Base-by-base conservation (phyloP, 2,797 vertebrate species). In the Tragopan temminckii region DNA sequence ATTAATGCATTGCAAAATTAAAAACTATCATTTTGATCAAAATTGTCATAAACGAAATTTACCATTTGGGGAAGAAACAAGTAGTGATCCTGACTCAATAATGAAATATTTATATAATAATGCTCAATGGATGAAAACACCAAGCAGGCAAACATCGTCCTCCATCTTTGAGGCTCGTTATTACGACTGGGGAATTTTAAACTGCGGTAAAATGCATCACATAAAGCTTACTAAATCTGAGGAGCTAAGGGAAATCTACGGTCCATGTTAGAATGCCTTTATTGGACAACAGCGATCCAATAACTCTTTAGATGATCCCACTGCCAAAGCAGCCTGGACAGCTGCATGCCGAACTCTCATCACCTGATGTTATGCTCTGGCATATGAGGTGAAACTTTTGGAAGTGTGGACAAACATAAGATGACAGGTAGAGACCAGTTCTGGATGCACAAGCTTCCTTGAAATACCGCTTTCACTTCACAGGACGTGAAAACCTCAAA, bases 21-120 rank as follows among this genome's bases (percentile, higher is more conserved):
- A 79, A 83, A 90, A 81, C 63, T 63, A 57, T 67, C 6, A 57
- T 63, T 91, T 85, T 79, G 63, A 76, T 64, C 52, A 57, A 88
- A 94, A 85, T 0, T 80, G 38, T 5, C 38, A 46, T 14, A 33
- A 18, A 59, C n/a, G 50, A 27, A 55, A 77, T 36, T 18, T 70
- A 50, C 57, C 42, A 6, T 50, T 75, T 42, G 84, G 25, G 4
- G 2, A 86, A 81, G 19, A 89, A 74, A 5, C 55, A 69, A 86
- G 36, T 25, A 0, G 0, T 48, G 66, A 80, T 62, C 18, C 50
- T 2, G 1, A 58, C 29, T 58, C 23, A 48, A 48, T 24, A 48
- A 48, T 48, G 46, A 48, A 48, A 25, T 24, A 48, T 48, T 48
- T 25, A 48, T 48, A 48, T 24, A 48, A 48, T 48, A 48, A 48